Evolutionary conservation across 2,797 vertebrate species (phyloP).

Genomic region (Hippocampus kuda): DNA sequence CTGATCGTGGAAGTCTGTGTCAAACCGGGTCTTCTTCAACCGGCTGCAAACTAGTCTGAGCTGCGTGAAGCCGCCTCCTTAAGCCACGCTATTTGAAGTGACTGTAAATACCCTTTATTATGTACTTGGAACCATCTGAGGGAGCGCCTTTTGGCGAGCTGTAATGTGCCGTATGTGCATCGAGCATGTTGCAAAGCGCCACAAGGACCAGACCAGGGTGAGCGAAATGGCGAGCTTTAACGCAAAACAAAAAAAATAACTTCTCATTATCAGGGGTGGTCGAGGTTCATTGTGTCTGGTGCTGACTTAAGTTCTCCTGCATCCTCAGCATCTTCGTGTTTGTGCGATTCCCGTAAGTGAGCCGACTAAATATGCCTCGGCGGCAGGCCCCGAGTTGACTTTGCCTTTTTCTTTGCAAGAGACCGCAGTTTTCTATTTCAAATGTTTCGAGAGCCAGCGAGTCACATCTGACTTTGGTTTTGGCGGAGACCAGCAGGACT

Average conservation of each 20-base stretch:
- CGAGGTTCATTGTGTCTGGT: conserved; percentile 24
- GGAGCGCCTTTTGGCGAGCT: conserved; percentile 23
- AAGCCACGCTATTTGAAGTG: not conserved
- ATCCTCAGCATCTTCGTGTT: conserved; percentile 59
- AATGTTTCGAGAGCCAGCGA: conserved; percentile 52
- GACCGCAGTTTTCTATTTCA: conserved; percentile 67
- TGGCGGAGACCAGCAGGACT: conserved; percentile 58
- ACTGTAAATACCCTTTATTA: conserved; percentile 22
- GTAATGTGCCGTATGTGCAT: conserved; percentile 10
- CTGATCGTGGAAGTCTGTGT: not conserved
- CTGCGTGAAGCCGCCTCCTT: conserved; percentile 8
- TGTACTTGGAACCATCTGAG: conserved; percentile 15
- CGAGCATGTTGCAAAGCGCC: conserved; percentile 21
- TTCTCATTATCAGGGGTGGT: conserved; percentile 23
- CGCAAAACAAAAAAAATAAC: conserved; percentile 22
- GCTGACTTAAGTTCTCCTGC: conserved; percentile 25
- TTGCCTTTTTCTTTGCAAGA: conserved; percentile 32
- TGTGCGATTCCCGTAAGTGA: conserved; percentile 54
- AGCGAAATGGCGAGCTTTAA: not conserved
- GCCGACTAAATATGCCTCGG: conserved; percentile 37
- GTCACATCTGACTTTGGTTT: conserved; percentile 62
- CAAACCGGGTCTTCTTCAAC: conserved; percentile 3
- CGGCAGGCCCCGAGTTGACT: conserved; percentile 21
- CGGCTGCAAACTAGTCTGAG: not conserved
- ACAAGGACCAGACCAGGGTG: conserved; percentile 21